Evolutionary conservation across 92 coral and sea anemone genomes (phyloP).

Genomic region (Metridium senile): DNA sequence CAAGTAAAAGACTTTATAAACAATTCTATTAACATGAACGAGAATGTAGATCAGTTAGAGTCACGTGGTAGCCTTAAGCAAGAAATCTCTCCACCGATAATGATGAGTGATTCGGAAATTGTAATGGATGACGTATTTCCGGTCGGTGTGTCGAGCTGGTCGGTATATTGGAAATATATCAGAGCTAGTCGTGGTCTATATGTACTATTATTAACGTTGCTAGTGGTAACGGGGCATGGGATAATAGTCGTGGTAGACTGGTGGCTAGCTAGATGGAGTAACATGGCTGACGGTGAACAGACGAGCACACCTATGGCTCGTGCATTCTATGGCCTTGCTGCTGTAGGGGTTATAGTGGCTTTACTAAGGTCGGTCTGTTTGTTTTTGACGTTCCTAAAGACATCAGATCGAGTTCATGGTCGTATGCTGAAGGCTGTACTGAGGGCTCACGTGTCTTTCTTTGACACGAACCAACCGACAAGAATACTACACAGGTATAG

Average conservation of each 20-base stretch:
- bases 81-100: background rate
- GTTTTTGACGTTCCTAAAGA: conserved; percentile 7
- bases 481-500: conserved; percentile 34
- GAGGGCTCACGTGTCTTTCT: conserved; percentile 45
- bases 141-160: conserved; percentile 38
- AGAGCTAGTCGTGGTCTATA: conserved; percentile 16
- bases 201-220: conserved; percentile 7
- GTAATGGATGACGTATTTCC: conserved; percentile 39
- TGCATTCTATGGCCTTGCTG: conserved; percentile 14
- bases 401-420: conserved; percentile 23
- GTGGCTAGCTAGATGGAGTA: conserved; percentile 49
- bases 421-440: conserved; percentile 38
- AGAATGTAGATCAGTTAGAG: background rate
- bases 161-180: conserved; percentile 40
- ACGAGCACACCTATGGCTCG: background rate
- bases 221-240: conserved; percentile 28
- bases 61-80: background rate
- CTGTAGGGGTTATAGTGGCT: conserved; percentile 10
- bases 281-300: conserved; percentile 6
- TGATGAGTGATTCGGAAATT: conserved; percentile 4
- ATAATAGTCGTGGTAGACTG: conserved; percentile 26
- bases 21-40: background rate
- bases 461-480: conserved; percentile 30
- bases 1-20: conserved; percentile 1
- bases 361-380: conserved; percentile 7